These are phyloP conservation scores for Schizothorax lantsangensis DNA, from an alignment of 2,797 vertebrate genomes.

Conservation along the genomic window DNA sequence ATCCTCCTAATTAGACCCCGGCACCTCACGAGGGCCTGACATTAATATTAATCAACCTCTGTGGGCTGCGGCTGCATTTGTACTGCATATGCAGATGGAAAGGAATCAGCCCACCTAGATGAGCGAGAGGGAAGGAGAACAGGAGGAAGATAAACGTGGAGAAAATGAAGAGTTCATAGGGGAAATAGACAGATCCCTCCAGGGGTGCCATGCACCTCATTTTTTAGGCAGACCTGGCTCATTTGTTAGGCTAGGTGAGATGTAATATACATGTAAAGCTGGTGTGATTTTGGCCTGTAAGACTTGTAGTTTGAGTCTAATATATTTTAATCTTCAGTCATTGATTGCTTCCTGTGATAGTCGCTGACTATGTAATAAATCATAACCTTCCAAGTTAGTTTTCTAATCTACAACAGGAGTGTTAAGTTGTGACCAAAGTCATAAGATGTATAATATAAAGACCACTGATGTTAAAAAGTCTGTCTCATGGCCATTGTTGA, in stretches of 20 bases:
- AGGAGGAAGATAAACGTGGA: constrained; percentile 81
- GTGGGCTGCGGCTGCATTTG: constrained; percentile 91
- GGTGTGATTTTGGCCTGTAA: not conserved
- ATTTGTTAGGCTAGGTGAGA: not conserved
- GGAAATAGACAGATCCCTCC: constrained; percentile 1
- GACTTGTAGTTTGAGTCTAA: not conserved
- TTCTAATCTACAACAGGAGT: no score
- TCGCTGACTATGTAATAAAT: no score
- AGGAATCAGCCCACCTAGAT: constrained; percentile 64
- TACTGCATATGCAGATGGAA: constrained; percentile 93
- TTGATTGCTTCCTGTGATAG: not conserved
- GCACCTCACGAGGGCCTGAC: constrained; percentile 95
- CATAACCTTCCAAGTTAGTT: no score
- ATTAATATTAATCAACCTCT: constrained; percentile 99
- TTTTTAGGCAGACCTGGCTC: not conserved
- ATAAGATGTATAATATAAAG: not conserved
- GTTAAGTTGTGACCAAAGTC: not conserved
- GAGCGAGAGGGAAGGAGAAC: constrained; percentile 62
- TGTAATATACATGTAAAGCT: not conserved
- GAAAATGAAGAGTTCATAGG: constrained; percentile 74
- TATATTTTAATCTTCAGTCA: not conserved
- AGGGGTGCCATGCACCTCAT: not conserved
- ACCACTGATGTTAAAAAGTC: no score
- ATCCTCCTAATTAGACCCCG: constrained; percentile 98
- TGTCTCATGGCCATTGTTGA: no score